Conservation (phyloP, 2,797 vertebrate genomes). For the Labroides dimidiatus region DNA sequence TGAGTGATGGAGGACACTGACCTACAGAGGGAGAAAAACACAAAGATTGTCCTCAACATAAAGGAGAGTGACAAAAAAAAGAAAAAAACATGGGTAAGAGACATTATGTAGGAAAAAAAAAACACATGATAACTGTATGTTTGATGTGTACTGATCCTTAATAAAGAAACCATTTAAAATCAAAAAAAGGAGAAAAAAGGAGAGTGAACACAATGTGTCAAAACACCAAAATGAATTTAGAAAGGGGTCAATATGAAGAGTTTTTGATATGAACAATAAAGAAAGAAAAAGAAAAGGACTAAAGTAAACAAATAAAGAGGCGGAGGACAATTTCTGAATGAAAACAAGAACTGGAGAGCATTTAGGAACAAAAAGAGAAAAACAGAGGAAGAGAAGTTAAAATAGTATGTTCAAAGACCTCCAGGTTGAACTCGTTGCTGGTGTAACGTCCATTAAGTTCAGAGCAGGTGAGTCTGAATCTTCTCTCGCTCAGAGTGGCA, state of each 20-base stretch:
- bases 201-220: background rate
- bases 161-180: no score
- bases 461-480: constrained; percentile 95
- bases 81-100: no score
- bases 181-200: no score
- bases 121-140: no score
- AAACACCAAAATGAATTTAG: background rate
- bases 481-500: constrained; percentile 83
- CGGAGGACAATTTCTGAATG: no score
- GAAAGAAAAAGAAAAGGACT: background rate
- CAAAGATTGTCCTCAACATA: background rate
- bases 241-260: no score
- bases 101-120: no score
- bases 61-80: background rate
- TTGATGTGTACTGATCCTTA: no score
- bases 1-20: constrained; percentile 90
- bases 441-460: constrained; percentile 97
- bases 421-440: constrained; percentile 96
- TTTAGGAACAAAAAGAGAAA: no score
- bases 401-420: constrained; percentile 74
- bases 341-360: background rate
- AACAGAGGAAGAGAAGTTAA: background rate
- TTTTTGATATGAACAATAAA: background rate
- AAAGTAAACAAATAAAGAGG: background rate
- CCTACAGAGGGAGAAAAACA: constrained; percentile 71